These are phyloP conservation scores for Shargacucullia verbasci DNA, from an alignment of 2,888 invertebrate species.

Conservation along the genomic window DNA sequence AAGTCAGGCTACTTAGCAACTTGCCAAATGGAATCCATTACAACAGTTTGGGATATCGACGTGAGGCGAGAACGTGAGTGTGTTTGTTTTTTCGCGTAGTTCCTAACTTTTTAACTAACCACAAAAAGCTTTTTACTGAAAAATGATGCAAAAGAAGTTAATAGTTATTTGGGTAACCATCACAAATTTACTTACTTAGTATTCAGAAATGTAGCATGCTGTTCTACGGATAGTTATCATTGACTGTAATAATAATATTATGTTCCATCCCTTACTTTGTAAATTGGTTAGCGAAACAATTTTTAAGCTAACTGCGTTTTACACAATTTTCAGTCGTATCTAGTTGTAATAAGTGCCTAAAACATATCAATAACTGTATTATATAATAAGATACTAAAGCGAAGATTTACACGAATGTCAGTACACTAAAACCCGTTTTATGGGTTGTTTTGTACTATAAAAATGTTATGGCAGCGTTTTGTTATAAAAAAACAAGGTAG, in stretches of 20 bases:
- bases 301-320: constrained; percentile 7
- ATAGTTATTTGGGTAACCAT: too few species aligned
- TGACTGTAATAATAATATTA: not conserved
- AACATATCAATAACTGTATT: constrained; percentile 37
- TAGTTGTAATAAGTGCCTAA: constrained; percentile 27
- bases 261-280: not conserved
- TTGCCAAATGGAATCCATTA: constrained; percentile 73
- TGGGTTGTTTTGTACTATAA: constrained; percentile 78
- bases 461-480: constrained; percentile 80
- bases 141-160: not conserved
- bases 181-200: too few species aligned
- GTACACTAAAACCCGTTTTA: constrained; percentile 75
- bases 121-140: constrained; percentile 3
- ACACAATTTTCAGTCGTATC: constrained; percentile 33
- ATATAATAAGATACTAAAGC: constrained; percentile 60
- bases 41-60: constrained; percentile 54
- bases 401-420: constrained; percentile 69
- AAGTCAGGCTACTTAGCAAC: constrained; percentile 65
- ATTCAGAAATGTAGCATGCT: too few species aligned
- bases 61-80: constrained; percentile 54
- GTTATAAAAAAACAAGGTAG: constrained; percentile 75
- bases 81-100: constrained; percentile 16
- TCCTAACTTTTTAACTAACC: constrained; percentile 4
- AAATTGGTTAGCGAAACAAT: constrained; percentile 26
- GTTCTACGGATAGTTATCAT: not conserved